Base-by-base conservation (phyloP, 2,888 invertebrate genomes). In the Latrodectus hesperus region DNA sequence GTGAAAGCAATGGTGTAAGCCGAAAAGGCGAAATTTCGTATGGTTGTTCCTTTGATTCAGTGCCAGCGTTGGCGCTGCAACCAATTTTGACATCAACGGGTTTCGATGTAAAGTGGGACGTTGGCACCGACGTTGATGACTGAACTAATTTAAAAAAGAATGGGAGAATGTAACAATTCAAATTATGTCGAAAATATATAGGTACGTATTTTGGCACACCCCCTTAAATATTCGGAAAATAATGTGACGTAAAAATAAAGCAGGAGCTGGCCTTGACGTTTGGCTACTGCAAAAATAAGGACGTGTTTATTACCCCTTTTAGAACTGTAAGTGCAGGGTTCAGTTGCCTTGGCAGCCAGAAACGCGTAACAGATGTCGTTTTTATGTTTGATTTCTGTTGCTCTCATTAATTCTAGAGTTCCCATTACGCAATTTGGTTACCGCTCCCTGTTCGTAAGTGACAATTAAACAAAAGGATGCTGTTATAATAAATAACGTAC, bases 121-220 rank as follows among this genome's bases (percentile, higher is more conserved):
- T 74, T 84, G 84, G 84, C 84, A 84, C 74, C 60, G 75, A 9
- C 26, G 26, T 38, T 72, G 72, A 80, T 73, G 68, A 14, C 67
- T 53, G 52, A 17, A 64, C 68, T 53, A 60, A 78, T 65, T 78
- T 64, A 51, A 49, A 55, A 79, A n/a, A 64, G 71, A 53, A 60
- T 64, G 51, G 12, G 60, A 53, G 78, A 53, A 26, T n/a, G 70
- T 68, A 78, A 78, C 71, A 72, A 79, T 79, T 70, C 65, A 70
- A 49, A 77, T 77, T 77, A 67, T 81, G 81, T 81, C 60, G 60
- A 60, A 60, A 60, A 60, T 60, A 65, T 52, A 78, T 51, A 72
- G 17, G 52, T 65, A 74, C 73, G 73, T 68, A 81, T 74, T 74
- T 81, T 74, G 65, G 51, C 55, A 67, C 67, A 17, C 51, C 12